Conservation (phyloP, 2,113 vertebrate genomes). For the Hystrix cristata region DNA sequence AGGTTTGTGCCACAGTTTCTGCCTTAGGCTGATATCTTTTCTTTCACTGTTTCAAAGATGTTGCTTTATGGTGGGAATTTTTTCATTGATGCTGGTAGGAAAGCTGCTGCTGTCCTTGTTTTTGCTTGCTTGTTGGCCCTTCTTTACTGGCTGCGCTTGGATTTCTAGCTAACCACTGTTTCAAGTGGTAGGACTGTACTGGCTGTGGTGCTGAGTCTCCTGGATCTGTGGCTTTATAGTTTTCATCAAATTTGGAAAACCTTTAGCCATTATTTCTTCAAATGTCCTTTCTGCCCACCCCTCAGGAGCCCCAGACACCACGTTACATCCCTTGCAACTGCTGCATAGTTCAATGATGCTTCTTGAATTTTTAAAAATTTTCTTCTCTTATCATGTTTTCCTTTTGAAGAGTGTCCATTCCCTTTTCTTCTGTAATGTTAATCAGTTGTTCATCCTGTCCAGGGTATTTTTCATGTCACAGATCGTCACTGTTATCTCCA, state of each 20-base stretch:
- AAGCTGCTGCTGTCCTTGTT: too few species aligned
- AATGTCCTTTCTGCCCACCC: not conserved
- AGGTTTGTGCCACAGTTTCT: not conserved
- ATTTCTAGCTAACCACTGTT: not conserved
- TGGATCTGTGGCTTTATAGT: not conserved
- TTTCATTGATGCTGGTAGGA: not conserved
- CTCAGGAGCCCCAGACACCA: too few species aligned
- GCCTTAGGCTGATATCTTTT: not conserved
- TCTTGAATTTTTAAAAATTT: not conserved
- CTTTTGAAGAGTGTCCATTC: not conserved
- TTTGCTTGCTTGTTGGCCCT: not conserved
- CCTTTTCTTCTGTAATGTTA: not conserved
- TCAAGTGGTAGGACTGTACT: not conserved
- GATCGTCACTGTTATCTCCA: not conserved
- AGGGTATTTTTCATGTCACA: not conserved
- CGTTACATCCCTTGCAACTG: not conserved
- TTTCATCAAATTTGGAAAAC: not conserved
- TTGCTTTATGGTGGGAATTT: not conserved
- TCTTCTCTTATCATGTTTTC: too few species aligned
- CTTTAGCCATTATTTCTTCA: not conserved
- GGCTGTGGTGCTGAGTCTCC: not conserved
- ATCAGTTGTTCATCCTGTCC: not conserved
- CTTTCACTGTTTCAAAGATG: too few species aligned
- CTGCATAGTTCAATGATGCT: fast-evolving
- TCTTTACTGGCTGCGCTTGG: not conserved